A percentile compares a stretch with the other conserved stretches of the same genome.
phyloP scores from a whole-genome alignment of 2,113 vertebrate genomes.

The Mandrillus leucophaeus region DNA sequence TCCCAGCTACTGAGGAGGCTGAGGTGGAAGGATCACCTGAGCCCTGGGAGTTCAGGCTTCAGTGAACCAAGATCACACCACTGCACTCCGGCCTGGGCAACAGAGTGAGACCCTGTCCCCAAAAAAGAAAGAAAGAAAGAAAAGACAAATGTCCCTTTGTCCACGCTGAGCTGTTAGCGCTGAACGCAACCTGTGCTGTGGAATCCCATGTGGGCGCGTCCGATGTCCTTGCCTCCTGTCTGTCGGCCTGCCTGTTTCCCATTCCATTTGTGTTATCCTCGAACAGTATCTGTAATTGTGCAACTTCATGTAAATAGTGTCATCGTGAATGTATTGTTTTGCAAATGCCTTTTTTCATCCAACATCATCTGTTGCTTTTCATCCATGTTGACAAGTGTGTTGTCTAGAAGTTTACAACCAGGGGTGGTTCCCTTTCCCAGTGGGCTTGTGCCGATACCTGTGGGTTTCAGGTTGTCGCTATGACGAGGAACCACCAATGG shows the following conservation, averaged over 20 bases:
- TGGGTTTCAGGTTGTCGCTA: neutral
- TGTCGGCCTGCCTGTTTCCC: no score
- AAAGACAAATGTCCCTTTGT: neutral
- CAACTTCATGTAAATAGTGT: neutral
- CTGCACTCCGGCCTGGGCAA: no score
- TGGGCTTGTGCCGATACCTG: neutral
- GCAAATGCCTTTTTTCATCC: neutral
- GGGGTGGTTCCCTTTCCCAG: neutral
- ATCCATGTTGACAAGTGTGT: neutral
- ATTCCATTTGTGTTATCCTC: neutral
- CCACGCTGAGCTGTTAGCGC: neutral
- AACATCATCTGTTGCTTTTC: neutral
- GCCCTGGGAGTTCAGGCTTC: no score
- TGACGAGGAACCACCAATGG: neutral
- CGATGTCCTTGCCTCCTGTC: neutral
- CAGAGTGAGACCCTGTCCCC: no score
- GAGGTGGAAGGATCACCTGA: no score
- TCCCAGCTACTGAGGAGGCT: no score
- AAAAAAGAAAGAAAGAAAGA: neutral
- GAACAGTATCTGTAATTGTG: neutral
- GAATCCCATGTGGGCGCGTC: neutral
- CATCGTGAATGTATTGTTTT: neutral
- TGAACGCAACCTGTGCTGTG: rapidly evolving
- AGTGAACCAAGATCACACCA: no score
- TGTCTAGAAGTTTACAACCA: neutral